phyloP scores from a whole-genome alignment of 2,888 invertebrate genomes.

The Parelbella ahira region DNA sequence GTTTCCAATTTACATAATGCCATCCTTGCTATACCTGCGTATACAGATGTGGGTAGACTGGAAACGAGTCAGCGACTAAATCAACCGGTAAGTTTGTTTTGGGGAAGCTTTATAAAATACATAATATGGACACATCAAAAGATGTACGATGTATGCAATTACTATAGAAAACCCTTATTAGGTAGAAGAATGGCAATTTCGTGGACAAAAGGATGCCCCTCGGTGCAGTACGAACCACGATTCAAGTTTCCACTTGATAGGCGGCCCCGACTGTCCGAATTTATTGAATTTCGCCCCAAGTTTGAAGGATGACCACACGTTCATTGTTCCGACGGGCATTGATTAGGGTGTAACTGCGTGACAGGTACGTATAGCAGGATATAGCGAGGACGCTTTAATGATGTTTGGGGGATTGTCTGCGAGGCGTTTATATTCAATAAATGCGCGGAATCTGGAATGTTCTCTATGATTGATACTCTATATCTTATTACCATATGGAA shows the following conservation, averaged over 20 bases:
- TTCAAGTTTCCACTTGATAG: constrained; percentile 71
- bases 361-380: constrained; percentile 42
- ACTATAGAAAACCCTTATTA: constrained; percentile 70
- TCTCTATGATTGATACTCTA: too few species aligned
- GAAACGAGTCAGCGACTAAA: constrained; percentile 18
- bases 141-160: constrained; percentile 67
- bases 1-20: constrained; percentile 58
- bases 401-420: constrained; percentile 21
- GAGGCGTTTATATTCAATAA: constrained; percentile 30
- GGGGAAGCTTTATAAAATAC: constrained; percentile 15
- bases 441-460: constrained; percentile 11
- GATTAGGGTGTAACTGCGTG: constrained; percentile 57
- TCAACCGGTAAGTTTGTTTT: constrained; percentile 14
- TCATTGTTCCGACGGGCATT: constrained; percentile 63
- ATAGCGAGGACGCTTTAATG: constrained; percentile 2
- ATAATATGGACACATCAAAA: constrained; percentile 60
- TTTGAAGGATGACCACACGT: constrained; percentile 66
- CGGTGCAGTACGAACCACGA: constrained; percentile 45
- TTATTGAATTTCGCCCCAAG: constrained; percentile 69
- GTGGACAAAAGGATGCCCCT: constrained; percentile 71
- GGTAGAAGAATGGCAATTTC: constrained; percentile 72
- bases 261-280: constrained; percentile 55
- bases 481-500: too few species aligned
- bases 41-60: constrained; percentile 18
- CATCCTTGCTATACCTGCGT: constrained; percentile 7